phyloP scores from a whole-genome alignment of 1,140 invertebrate species.

The Anoplophora glabripennis region DNA sequence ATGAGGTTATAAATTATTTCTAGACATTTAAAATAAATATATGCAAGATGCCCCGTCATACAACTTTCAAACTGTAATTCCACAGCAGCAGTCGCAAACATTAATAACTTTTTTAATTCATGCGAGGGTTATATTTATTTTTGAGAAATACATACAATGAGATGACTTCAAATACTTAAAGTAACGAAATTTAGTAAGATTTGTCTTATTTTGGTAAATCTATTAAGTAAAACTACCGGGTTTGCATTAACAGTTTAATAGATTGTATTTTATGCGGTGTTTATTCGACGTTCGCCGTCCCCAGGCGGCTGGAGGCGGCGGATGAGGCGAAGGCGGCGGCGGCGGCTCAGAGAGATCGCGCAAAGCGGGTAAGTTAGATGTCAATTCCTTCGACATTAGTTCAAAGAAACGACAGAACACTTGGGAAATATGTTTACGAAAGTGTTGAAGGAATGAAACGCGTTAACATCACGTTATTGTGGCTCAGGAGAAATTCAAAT shows the following conservation, averaged over 20 bases:
- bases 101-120: too few relatives aligned
- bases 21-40: too few relatives aligned
- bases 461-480: slow-evolving; percentile 39
- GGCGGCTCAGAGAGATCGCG: not conserved
- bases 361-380: slow-evolving; percentile 31
- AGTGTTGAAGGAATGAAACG: slow-evolving; percentile 36
- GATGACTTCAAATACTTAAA: too few relatives aligned
- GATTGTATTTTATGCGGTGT: slow-evolving; percentile 4
- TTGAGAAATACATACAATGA: too few relatives aligned
- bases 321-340: not conserved
- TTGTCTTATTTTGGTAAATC: too few relatives aligned
- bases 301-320: slow-evolving; percentile 2
- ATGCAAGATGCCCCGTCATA: too few relatives aligned
- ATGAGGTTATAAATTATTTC: too few relatives aligned
- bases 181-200: too few relatives aligned
- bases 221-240: too few relatives aligned
- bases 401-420: slow-evolving; percentile 41
- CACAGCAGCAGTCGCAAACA: too few relatives aligned
- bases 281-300: slow-evolving; percentile 1
- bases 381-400: slow-evolving; percentile 40
- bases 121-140: too few relatives aligned
- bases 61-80: too few relatives aligned
- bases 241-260: slow-evolving; percentile 3
- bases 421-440: slow-evolving; percentile 42
- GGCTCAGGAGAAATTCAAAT: slow-evolving; percentile 42